These are phyloP conservation scores for Callipepla squamata DNA, from an alignment of 2,113 vertebrate genomes.

Conservation along the genomic window DNA sequence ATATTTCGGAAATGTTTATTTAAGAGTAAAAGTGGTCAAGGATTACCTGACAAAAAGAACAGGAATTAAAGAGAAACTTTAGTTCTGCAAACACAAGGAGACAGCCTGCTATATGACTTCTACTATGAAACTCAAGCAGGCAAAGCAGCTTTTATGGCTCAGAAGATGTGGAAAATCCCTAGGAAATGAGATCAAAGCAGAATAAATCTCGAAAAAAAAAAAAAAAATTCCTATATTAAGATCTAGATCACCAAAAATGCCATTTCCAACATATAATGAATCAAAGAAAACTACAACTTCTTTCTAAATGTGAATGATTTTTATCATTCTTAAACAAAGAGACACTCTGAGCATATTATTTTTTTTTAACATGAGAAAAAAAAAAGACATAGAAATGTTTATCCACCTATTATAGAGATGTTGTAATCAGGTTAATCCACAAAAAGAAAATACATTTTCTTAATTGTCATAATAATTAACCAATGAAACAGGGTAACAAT, in stretches of 20 bases:
- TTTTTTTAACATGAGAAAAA: background rate
- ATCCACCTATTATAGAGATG: background rate
- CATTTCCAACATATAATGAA: background rate
- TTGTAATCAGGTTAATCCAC: background rate
- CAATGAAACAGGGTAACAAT: background rate
- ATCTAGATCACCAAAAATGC: background rate
- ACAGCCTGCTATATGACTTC: background rate
- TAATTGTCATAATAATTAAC: background rate
- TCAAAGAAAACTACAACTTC: background rate
- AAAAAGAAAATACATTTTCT: conserved; percentile 11
- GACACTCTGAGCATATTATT: background rate
- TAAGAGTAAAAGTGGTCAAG: background rate
- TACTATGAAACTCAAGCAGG: conserved; percentile 1
- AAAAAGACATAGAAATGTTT: background rate
- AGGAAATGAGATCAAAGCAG: conserved; percentile 52
- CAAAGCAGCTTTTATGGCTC: conserved; percentile 35
- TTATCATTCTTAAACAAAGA: background rate
- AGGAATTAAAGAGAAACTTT: background rate
- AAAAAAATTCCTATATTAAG: background rate
- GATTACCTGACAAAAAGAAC: background rate
- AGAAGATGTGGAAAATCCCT: conserved; percentile 34
- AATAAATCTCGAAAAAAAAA: background rate
- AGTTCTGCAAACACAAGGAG: background rate
- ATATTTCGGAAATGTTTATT: background rate
- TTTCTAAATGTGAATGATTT: background rate